Evolutionary conservation across 2,113 vertebrate species (phyloP).

Genomic region (rat (Rattus norvegicus)): GRCr8 NC_086019.1:33163001-33163500

Average conservation of each 20-base stretch:
- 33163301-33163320: accelerated
- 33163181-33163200: background rate
- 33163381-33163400: too few relatives aligned
- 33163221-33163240: accelerated
- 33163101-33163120: accelerated
- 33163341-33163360: accelerated
- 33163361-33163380: background rate
- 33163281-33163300: accelerated
- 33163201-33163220: accelerated
- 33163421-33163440: background rate
- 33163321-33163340: accelerated
- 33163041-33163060: background rate
- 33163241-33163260: accelerated
- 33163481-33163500: background rate
- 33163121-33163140: background rate
- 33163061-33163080: too few relatives aligned
- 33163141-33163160: too few relatives aligned
- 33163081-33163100: accelerated
- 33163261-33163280: accelerated
- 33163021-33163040: background rate
- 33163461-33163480: accelerated
- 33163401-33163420: too few relatives aligned
- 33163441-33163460: background rate
- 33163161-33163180: background rate
- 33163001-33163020: background rate